phyloP scores from a whole-genome alignment of 2,888 invertebrate genomes.

The Erebia palarica region DNA sequence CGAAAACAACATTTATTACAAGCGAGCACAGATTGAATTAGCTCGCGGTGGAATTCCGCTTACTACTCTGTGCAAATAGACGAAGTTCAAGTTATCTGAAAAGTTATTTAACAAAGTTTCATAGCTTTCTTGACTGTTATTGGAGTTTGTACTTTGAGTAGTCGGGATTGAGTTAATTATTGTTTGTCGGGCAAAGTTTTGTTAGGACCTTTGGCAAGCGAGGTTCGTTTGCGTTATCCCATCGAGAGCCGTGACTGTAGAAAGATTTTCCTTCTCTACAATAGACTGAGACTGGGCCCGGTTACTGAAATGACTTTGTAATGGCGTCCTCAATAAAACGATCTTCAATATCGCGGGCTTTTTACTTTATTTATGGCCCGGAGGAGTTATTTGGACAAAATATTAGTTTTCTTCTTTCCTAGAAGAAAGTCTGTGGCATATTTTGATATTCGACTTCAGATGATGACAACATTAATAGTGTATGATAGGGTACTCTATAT shows the following conservation, averaged over 20 bases:
- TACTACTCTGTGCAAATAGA: conserved; percentile 80
- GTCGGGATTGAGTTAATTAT: conserved; percentile 69
- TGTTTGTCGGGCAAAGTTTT: conserved; percentile 54
- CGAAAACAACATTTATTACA: conserved; percentile 82
- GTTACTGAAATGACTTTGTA: conserved; percentile 78
- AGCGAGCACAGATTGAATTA: conserved; percentile 80
- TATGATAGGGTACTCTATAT: not conserved
- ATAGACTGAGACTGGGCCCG: conserved; percentile 76
- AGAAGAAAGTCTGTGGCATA: not conserved
- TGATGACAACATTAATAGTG: not conserved
- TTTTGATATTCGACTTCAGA: conserved; percentile 3
- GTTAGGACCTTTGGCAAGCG: conserved; percentile 61
- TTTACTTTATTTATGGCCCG: conserved; percentile 66
- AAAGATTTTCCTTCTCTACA: conserved; percentile 82
- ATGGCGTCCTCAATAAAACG: conserved; percentile 76
- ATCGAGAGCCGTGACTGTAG: conserved; percentile 82
- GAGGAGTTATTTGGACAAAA: conserved; percentile 37
- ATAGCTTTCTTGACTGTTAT: conserved; percentile 75
- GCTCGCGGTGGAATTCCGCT: conserved; percentile 74
- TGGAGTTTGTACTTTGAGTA: conserved; percentile 68
- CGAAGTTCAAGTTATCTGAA: conserved; percentile 82
- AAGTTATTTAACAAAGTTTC: conserved; percentile 83
- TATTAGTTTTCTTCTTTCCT: conserved; percentile 30
- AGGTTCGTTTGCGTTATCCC: conserved; percentile 74
- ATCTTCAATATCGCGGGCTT: conserved; percentile 66